Evolutionary conservation across 2,797 vertebrate species (phyloP), one percentile per base, ranked within the genome.

Genomic region (Artibeus jamaicensis): DNA sequence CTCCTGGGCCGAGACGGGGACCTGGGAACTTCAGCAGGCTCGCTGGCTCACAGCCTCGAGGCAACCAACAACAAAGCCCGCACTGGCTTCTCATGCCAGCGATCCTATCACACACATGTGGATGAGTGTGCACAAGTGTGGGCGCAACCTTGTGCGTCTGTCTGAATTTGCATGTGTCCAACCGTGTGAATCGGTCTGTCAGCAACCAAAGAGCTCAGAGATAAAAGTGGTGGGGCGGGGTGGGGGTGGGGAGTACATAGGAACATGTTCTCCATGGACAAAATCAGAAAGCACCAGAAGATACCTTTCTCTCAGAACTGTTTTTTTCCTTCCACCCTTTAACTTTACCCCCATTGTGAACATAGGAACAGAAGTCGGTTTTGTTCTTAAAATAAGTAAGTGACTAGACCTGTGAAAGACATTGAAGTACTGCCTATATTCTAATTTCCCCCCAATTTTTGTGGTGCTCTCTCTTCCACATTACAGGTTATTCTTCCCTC

Each of bases 31-130:
- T 73, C 46, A 81, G 26, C 83, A 89, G 90, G 85, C 84, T 96
- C 74, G 67, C 86, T 82, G 62, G 91, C 91, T 96, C 95, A 97
- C 97, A 97, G 93, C 97, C 97, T 95, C 34, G 68, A 87, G 96
- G 97, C 96, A 94, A 71, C 87, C 96, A 95, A 96, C 96, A 97
- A 97, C 97, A 98, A 97, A 97, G 94, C 93, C 91, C 81, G 87
- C 89, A 81, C 94, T 50, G 74, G 81, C 77, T 98, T 97, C 97
- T 97, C 97, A 97, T 44, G 95, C 96, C 96, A 92, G 96, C 22
- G 97, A 97, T 97, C 89, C 96, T 97, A 98, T 98, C 97, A 93
- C 91, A 97, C 71, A 84, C 96, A 81, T 90, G 93, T 94, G 96
- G 89, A 95, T 95, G 97, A 94, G 90, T 93, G 95, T 88, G 85